Percentiles rank a stretch among this genome's conserved stretches.
phyloP scores from a whole-genome alignment of 2,797 vertebrate species.

The Ctenopoma multispine region DNA sequence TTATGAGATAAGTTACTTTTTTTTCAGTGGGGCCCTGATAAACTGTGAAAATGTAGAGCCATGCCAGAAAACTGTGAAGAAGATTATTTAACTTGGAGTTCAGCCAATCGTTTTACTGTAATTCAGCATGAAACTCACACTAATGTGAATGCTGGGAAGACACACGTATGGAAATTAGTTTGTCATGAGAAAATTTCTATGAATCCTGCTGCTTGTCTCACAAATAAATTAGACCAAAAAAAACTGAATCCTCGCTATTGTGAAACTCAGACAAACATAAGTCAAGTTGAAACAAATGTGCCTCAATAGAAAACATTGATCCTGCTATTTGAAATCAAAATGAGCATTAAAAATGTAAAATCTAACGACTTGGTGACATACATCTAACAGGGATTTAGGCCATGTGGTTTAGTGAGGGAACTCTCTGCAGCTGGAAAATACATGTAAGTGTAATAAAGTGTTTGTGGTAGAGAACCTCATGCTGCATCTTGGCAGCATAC shows the following conservation, averaged over 20 bases:
- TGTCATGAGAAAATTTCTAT: conserved; percentile 48
- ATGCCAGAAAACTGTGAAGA: conserved; percentile 35
- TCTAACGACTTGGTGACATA: conserved; percentile 27
- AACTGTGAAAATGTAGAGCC: conserved; percentile 35
- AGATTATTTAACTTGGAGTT: conserved; percentile 32
- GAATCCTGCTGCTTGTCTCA: conserved; percentile 24
- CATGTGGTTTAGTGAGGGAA: conserved; percentile 32
- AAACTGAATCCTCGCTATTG: neutral
- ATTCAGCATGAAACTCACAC: conserved; percentile 19
- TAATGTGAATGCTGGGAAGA: conserved; percentile 1
- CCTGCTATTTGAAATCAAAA: conserved; percentile 9
- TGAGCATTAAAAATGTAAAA: conserved; percentile 1
- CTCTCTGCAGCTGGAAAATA: conserved; percentile 53
- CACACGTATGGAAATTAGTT: conserved; percentile 35
- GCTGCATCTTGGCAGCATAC: conserved; percentile 59
- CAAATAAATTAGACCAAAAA: neutral
- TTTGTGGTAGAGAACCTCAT: conserved; percentile 39
- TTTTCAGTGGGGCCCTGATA: conserved; percentile 42
- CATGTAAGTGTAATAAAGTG: conserved; percentile 17
- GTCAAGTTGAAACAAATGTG: conserved; percentile 5
- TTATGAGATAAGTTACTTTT: conserved; percentile 44
- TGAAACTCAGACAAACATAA: conserved; percentile 17
- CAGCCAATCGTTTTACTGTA: conserved; percentile 23
- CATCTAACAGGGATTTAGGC: conserved; percentile 15
- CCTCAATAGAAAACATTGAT: neutral